Evolutionary conservation across 2,888 invertebrate genomes (phyloP).

Genomic region (Torymus texanus): DNA sequence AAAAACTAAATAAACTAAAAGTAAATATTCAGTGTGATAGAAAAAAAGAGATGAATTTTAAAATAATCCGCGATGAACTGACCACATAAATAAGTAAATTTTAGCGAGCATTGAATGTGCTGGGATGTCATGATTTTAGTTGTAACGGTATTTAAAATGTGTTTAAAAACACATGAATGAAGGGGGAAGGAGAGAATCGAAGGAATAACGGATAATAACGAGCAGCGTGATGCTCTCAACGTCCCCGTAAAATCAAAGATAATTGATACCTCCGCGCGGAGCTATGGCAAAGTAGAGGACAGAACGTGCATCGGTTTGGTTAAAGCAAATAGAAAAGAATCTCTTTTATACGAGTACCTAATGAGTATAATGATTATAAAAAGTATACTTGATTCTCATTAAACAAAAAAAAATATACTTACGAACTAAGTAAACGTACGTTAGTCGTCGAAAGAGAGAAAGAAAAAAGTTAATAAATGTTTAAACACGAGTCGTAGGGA

Average conservation of each 20-base stretch:
- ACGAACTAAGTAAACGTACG: constrained; percentile 57
- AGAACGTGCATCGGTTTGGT: constrained; percentile 37
- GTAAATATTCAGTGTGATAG: constrained; percentile 36
- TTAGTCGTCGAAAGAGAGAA: constrained; percentile 62
- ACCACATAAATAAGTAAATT: constrained; percentile 20
- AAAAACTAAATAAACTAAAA: constrained; percentile 12
- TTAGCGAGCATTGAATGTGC: constrained; percentile 31
- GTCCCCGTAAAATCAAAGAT: constrained; percentile 40
- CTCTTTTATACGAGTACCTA: constrained; percentile 63
- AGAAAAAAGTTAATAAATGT: constrained; percentile 65
- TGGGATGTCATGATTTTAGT: constrained; percentile 40
- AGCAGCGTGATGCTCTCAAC: background rate
- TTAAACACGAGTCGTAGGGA: constrained; percentile 65
- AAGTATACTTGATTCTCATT: constrained; percentile 62
- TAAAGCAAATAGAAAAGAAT: constrained; percentile 50
- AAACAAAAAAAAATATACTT: constrained; percentile 42
- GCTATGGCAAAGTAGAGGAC: constrained; percentile 1
- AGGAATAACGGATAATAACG: background rate
- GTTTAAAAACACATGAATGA: background rate
- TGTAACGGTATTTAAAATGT: constrained; percentile 20
- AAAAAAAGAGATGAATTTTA: constrained; percentile 4
- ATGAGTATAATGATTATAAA: constrained; percentile 57
- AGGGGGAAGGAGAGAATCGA: background rate
- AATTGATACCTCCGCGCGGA: background rate
- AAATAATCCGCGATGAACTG: constrained; percentile 20